phyloP scores from a whole-genome alignment of 2,113 vertebrate genomes.

The Mola mola region DNA sequence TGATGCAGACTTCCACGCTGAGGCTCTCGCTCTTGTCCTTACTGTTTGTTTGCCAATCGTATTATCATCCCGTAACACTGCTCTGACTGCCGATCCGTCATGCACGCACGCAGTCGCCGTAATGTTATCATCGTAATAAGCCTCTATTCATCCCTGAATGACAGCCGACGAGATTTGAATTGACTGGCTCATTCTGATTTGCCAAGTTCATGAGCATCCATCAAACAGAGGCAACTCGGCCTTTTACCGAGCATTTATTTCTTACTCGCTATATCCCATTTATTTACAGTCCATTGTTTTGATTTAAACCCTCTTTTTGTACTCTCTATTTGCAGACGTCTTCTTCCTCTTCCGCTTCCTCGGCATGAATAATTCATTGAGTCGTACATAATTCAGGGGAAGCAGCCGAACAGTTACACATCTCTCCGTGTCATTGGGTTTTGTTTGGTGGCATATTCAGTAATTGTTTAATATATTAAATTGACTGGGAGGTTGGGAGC shows the following conservation, averaged over 20 bases:
- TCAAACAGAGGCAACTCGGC: conserved; percentile 35
- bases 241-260: conserved; percentile 49
- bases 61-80: conserved; percentile 53
- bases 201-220: conserved; percentile 49
- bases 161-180: conserved; percentile 64
- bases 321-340: conserved; percentile 21
- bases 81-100: conserved; percentile 55
- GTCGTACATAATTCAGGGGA: conserved; percentile 77
- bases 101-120: conserved; percentile 37
- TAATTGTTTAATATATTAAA: conserved; percentile 84
- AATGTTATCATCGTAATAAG: conserved; percentile 65
- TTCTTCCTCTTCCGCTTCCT: conserved; percentile 51
- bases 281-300: conserved; percentile 67
- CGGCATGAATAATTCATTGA: conserved; percentile 76
- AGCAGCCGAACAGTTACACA: conserved; percentile 75
- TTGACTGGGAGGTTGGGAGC: conserved; percentile 71
- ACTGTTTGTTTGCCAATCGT: conserved; percentile 53
- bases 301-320: conserved; percentile 40
- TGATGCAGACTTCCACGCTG: neutral
- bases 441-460: conserved; percentile 82
- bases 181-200: conserved; percentile 67
- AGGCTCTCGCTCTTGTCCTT: conserved; percentile 13
- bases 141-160: conserved; percentile 68
- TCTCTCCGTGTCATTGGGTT: conserved; percentile 76
- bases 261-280: conserved; percentile 22